Percentiles rank a stretch among this genome's conserved stretches.
Conservation (phyloP, 2,888 invertebrate species). For the Formica aserva region DNA sequence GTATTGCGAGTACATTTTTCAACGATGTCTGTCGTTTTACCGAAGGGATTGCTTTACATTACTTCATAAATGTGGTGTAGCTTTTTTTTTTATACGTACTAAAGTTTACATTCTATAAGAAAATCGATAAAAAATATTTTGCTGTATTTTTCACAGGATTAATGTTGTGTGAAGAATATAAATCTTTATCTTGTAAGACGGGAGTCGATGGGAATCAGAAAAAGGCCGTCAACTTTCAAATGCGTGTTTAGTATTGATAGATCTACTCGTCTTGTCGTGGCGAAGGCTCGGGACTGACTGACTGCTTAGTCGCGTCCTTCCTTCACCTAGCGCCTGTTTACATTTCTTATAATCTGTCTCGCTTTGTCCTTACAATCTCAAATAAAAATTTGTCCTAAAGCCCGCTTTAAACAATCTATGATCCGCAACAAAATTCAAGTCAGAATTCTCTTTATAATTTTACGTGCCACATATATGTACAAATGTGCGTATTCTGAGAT, state of each 20-base stretch:
- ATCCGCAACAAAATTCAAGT: not conserved
- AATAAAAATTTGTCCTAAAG: not conserved
- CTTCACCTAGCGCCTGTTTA: no score
- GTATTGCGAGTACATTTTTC: slow-evolving; percentile 29
- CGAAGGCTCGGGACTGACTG: no score
- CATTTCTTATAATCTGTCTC: no score
- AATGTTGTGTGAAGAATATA: not conserved
- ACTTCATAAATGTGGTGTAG: not conserved
- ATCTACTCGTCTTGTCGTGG: no score
- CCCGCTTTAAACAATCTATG: no score
- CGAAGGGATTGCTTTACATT: not conserved
- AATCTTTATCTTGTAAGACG: not conserved
- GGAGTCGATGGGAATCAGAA: no score
- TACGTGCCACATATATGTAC: no score
- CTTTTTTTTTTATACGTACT: slow-evolving; percentile 8
- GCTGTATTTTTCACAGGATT: not conserved
- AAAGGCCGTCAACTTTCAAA: no score
- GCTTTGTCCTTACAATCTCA: not conserved
- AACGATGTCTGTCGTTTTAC: not conserved
- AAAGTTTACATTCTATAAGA: slow-evolving; percentile 22
- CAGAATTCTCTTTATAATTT: not conserved
- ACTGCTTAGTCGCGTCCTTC: no score
- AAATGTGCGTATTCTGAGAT: no score
- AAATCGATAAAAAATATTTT: not conserved
- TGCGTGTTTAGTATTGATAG: no score